Conservation (phyloP, 2,113 vertebrate species). For the Anser cygnoides region DNA sequence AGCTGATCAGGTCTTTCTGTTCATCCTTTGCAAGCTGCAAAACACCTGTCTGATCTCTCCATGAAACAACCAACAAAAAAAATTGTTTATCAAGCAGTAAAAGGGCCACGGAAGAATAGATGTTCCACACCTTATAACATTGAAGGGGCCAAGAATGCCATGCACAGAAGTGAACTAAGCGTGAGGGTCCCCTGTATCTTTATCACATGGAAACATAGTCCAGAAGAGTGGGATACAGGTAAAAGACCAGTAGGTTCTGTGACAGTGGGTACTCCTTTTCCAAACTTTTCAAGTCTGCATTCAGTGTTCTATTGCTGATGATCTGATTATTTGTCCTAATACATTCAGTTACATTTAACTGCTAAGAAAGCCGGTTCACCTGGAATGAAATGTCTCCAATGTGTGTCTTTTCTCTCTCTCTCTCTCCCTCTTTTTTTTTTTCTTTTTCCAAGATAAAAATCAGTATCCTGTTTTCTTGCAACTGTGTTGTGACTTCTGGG, state of each 20-base stretch:
- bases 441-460: neutral
- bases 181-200: too few relatives aligned
- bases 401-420: neutral
- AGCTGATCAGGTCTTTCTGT: neutral
- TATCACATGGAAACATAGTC: too few relatives aligned
- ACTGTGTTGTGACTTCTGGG: neutral
- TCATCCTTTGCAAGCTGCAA: neutral
- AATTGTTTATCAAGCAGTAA: neutral
- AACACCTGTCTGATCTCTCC: neutral
- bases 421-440: too few relatives aligned
- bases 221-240: too few relatives aligned
- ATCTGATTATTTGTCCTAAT: neutral
- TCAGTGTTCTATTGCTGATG: neutral
- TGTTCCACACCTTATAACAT: neutral
- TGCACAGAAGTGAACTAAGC: neutral
- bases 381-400: neutral
- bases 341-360: neutral
- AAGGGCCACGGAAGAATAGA: neutral
- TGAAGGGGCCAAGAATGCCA: neutral
- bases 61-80: neutral
- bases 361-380: neutral
- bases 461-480: neutral
- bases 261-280: neutral
- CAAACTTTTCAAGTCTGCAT: neutral
- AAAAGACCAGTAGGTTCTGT: neutral